phyloP scores from a whole-genome alignment of 2,113 vertebrate species.

The Hoplias malabaricus region DNA sequence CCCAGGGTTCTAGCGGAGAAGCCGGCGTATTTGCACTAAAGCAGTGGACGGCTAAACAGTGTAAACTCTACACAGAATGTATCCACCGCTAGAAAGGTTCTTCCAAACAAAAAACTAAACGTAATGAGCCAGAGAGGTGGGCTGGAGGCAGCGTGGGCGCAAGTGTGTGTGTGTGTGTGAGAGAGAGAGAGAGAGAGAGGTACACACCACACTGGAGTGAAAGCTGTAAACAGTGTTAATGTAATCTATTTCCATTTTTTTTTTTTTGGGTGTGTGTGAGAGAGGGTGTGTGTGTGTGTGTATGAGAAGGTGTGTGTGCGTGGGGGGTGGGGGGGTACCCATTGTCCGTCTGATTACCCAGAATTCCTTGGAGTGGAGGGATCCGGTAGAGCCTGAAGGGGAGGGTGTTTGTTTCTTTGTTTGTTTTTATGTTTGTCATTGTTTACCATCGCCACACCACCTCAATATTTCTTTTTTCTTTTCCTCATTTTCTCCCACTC shows the following conservation, averaged over 20 bases:
- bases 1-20: constrained; percentile 5
- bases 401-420: constrained; percentile 29
- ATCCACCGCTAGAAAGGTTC: constrained; percentile 32
- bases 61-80: constrained; percentile 49
- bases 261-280: no score
- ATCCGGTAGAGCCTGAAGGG: constrained; percentile 28
- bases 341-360: not conserved
- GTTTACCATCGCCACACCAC: constrained; percentile 7
- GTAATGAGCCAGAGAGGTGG: constrained; percentile 9
- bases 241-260: constrained; percentile 32
- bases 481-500: not conserved
- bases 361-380: no score
- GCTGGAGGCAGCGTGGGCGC: constrained; percentile 31
- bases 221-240: constrained; percentile 43
- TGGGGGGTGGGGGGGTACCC: not conserved
- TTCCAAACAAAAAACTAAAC: not conserved
- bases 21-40: constrained; percentile 30
- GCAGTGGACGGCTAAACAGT: constrained; percentile 10
- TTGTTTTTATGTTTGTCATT: constrained; percentile 30
- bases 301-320: no score
- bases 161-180: constrained; percentile 15
- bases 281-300: no score
- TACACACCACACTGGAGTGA: not conserved
- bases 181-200: not conserved
- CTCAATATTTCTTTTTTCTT: not conserved